Conservation (phyloP, 2,888 invertebrate genomes). For the Sisyra nigra region DNA sequence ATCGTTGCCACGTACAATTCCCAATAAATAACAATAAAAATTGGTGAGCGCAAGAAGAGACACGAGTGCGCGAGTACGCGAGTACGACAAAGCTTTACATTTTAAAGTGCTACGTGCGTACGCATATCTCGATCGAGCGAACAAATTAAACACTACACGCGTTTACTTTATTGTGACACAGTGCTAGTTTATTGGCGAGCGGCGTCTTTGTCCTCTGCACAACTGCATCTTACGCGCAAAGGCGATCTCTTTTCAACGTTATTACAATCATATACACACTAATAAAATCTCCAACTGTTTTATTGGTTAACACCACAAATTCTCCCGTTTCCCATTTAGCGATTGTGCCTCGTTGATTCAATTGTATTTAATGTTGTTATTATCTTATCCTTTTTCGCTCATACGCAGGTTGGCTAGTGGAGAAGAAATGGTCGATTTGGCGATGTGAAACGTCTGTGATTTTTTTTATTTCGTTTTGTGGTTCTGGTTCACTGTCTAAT, state of each 20-base stretch:
- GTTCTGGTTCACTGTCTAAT: constrained; percentile 6
- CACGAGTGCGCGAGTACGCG: too few relatives aligned
- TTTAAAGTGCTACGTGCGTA: too few relatives aligned
- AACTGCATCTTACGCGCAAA: not conserved
- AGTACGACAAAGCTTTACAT: too few relatives aligned
- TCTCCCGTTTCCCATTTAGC: not conserved
- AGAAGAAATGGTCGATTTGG: too few relatives aligned
- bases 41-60: too few relatives aligned
- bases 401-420: not conserved
- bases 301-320: constrained; percentile 5
- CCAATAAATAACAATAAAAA: too few relatives aligned
- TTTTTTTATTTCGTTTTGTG: constrained; percentile 2
- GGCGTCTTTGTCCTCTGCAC: not conserved
- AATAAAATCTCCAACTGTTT: constrained; percentile 4
- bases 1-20: too few relatives aligned
- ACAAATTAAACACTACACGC: constrained; percentile 5
- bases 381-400: not conserved
- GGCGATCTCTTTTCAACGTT: not conserved
- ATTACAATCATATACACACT: not conserved
- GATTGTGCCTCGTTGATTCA: not conserved
- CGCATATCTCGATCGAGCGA: constrained; percentile 2
- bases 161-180: constrained; percentile 4
- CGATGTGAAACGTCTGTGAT: too few relatives aligned
- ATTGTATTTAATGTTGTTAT: not conserved
- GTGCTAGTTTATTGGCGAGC: constrained; percentile 3